Percentiles rank a stretch among this genome's conserved stretches.
Conservation (phyloP, 1,140 invertebrate species). For the Drosophila parabipectinata region DNA sequence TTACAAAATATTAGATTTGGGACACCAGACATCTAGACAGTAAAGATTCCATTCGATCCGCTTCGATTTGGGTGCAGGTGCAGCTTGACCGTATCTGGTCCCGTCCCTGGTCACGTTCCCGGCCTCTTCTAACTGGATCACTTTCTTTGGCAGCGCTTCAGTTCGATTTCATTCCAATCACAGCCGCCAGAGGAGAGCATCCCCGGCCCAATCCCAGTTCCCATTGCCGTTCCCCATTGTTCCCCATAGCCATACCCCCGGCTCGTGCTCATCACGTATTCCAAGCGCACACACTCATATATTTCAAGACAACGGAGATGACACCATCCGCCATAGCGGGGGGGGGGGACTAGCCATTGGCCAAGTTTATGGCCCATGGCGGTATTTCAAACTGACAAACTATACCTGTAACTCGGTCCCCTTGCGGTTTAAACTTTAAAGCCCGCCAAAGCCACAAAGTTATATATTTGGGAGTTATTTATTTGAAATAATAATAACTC, state of each 20-base stretch:
- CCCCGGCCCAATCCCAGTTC: constrained; percentile 8
- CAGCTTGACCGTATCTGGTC: constrained; percentile 11
- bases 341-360: neutral
- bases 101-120: constrained; percentile 45
- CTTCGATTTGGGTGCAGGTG: constrained; percentile 15
- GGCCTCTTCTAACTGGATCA: constrained; percentile 48
- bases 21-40: neutral
- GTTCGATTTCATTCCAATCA: constrained; percentile 51
- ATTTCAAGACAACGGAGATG: constrained; percentile 21
- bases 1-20: neutral
- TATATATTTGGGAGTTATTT: no score
- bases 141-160: constrained; percentile 50
- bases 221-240: constrained; percentile 6
- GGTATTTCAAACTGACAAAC: constrained; percentile 17
- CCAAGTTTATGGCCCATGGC: constrained; percentile 3
- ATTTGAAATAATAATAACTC: no score
- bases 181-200: constrained; percentile 36
- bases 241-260: neutral
- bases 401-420: neutral
- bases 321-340: constrained; percentile 8
- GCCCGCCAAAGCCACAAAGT: no score
- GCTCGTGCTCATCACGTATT: constrained; percentile 40
- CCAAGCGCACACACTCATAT: constrained; percentile 16
- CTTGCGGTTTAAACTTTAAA: neutral
- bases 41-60: neutral